Conservation (phyloP, 2,797 vertebrate species). For the Remorina albescens region DNA sequence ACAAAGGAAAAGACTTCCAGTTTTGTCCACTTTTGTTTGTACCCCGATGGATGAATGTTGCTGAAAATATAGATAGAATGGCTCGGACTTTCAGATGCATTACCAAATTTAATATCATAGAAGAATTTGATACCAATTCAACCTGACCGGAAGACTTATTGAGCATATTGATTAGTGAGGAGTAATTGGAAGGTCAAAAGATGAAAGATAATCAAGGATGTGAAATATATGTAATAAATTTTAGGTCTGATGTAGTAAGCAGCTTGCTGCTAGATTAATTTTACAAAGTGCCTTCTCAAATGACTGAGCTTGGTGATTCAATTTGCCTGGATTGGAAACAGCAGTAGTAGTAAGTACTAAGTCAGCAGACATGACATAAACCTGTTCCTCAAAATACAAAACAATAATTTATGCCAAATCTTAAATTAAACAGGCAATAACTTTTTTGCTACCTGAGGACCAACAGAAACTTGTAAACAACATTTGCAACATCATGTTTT, state of each 20-base stretch:
- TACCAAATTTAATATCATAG: constrained; percentile 3
- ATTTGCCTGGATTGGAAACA: not conserved
- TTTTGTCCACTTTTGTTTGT: constrained; percentile 14
- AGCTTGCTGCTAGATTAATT: not conserved
- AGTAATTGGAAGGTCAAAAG: not conserved
- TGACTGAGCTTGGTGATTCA: not conserved
- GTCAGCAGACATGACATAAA: not conserved
- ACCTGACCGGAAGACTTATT: not conserved
- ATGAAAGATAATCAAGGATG: not conserved
- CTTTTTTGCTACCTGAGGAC: no score
- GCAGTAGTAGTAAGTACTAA: not conserved
- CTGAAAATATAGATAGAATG: constrained; percentile 3
- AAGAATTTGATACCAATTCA: constrained; percentile 16
- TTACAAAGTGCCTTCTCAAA: not conserved
- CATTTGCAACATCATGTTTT: not conserved
- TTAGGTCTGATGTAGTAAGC: not conserved
- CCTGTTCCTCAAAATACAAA: not conserved
- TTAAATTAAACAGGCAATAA: no score
- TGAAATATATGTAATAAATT: constrained; percentile 4
- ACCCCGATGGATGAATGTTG: not conserved
- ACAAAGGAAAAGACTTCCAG: constrained; percentile 7
- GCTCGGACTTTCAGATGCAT: constrained; percentile 1
- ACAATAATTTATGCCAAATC: not conserved
- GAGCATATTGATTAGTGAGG: constrained; percentile 9
- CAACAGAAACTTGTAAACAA: not conserved